A percentile compares a stretch with the other conserved stretches of the same genome.
Evolutionary conservation across 2,113 vertebrate species (phyloP).

Genomic region (Poicephalus gulielmi): DNA sequence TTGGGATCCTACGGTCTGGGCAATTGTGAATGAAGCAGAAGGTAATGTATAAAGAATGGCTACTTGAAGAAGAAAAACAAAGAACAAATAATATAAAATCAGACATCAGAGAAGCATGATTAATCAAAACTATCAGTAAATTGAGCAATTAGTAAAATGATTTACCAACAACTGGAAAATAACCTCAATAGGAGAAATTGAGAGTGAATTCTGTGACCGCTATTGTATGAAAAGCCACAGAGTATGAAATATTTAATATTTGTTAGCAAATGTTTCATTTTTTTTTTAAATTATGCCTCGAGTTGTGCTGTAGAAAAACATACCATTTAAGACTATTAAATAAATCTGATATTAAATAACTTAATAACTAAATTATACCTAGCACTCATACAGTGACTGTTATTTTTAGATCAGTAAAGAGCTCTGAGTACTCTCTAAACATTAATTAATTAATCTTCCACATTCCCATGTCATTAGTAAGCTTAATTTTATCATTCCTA

Average conservation of each 20-base stretch:
- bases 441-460: conserved; percentile 23
- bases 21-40: neutral
- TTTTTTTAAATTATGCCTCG: neutral
- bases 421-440: neutral
- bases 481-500: neutral
- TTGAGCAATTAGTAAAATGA: neutral
- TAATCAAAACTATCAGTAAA: neutral
- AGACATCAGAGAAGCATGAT: neutral
- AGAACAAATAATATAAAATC: neutral
- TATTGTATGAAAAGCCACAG: neutral
- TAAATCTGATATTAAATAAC: neutral
- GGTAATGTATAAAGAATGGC: neutral
- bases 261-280: neutral
- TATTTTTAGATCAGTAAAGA: conserved; percentile 18
- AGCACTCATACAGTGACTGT: neutral
- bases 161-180: neutral
- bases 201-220: neutral
- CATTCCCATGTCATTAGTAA: neutral
- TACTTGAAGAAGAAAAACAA: neutral
- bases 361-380: neutral
- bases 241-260: neutral
- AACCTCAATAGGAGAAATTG: rapidly evolving
- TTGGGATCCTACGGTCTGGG: neutral
- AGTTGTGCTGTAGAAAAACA: neutral
- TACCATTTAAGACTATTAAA: neutral